Percentiles rank a stretch among this genome's conserved stretches.
These are phyloP conservation scores for Eustalomyia histrio DNA, from an alignment of 2,888 invertebrate species.

Conservation along the genomic window DNA sequence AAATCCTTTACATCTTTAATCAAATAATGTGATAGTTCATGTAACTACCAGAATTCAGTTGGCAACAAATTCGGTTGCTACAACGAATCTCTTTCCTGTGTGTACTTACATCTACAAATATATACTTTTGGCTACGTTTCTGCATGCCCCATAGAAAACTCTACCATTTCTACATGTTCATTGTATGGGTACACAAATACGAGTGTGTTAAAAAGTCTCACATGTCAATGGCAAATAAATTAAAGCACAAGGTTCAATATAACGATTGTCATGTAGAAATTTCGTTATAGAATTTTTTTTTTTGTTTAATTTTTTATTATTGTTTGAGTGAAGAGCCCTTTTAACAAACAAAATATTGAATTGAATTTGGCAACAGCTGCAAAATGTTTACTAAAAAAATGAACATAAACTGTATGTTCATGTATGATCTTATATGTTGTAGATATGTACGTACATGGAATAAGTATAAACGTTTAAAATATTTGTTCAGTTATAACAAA, in stretches of 20 bases:
- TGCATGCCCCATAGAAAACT: not conserved
- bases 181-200: not conserved
- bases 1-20: no score
- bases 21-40: no score
- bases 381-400: slow-evolving; percentile 48
- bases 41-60: no score
- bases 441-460: slow-evolving; percentile 17
- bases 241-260: slow-evolving; percentile 58
- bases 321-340: slow-evolving; percentile 23
- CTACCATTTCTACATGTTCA: not conserved
- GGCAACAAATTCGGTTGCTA: no score
- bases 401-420: slow-evolving; percentile 12
- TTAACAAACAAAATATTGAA: slow-evolving; percentile 33
- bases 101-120: no score
- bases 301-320: slow-evolving; percentile 22
- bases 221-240: slow-evolving; percentile 64
- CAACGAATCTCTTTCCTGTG: no score
- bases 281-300: slow-evolving; percentile 4
- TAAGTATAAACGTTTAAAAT: slow-evolving; percentile 55
- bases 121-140: not conserved
- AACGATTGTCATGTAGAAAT: slow-evolving; percentile 59
- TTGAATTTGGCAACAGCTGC: slow-evolving; percentile 61
- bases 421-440: not conserved
- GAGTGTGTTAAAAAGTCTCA: slow-evolving; percentile 56
- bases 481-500: slow-evolving; percentile 61